Evolutionary conservation across 2,797 vertebrate species (phyloP).

Genomic region (Poecilia gillii): DNA sequence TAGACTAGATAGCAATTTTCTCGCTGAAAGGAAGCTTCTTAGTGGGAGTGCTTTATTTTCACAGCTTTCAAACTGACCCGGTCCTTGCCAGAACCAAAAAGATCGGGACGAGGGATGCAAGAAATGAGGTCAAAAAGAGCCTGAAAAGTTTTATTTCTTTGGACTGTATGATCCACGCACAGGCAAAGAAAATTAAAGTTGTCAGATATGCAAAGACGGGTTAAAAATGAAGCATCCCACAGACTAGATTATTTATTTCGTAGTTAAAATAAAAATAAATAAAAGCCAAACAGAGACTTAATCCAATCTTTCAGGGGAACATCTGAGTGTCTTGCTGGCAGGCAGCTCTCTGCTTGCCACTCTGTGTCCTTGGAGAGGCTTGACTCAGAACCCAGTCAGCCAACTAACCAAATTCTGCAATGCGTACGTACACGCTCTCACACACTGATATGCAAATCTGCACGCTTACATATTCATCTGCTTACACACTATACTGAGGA

Average conservation of each 20-base stretch:
- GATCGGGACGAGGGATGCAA: not conserved
- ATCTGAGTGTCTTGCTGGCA: constrained; percentile 55
- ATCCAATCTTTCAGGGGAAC: constrained; percentile 51
- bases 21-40: not conserved
- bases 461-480: constrained; percentile 12
- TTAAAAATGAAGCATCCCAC: constrained; percentile 5
- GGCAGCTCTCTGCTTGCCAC: constrained; percentile 33
- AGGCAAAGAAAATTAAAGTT: not conserved
- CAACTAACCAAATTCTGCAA: constrained; percentile 64
- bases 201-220: not conserved
- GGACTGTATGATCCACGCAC: not conserved
- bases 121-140: not conserved
- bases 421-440: constrained; percentile 27
- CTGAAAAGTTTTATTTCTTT: not conserved
- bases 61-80: not conserved
- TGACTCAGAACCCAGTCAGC: constrained; percentile 73
- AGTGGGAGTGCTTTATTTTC: not conserved
- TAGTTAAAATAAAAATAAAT: constrained; percentile 8
- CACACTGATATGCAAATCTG: constrained; percentile 5
- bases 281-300: constrained; percentile 23
- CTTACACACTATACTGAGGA: constrained; percentile 29
- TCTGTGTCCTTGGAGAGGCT: constrained; percentile 79
- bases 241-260: constrained; percentile 13
- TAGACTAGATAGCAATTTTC: not conserved
- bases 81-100: not conserved